Base-by-base conservation (phyloP, 2,888 invertebrate species). In the Eupithecia vulgata region DNA sequence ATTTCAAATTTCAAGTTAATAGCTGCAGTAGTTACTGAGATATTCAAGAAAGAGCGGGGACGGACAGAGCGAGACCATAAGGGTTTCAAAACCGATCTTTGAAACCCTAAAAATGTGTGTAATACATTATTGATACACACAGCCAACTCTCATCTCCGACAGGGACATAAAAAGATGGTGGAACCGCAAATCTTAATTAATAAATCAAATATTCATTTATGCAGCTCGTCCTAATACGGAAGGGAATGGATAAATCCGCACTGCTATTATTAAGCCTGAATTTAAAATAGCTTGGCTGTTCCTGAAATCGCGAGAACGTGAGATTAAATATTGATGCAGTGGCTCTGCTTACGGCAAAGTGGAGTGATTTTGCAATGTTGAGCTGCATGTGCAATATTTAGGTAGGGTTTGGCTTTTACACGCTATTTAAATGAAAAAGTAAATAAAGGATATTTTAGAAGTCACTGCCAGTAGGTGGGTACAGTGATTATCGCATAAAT, bases 141-240 rank as follows among this genome's bases (percentile, higher is more conserved):
- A 62, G n/a, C 17, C n/a, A 64, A 64, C 5, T 35, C 30, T 61
- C 34, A 5, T n/a, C n/a, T 37, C n/a, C 34, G 4, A 10, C 62
- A 64, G 35, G 34, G 62, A 37, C 35, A 64, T 64, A 35, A 64
- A 64, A 64, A 64, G 62, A 37, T 64, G 62, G 62, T n/a, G 12
- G 34, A 62, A 62, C 35, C 62, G 62, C 37, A n/a, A n/a, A 64
- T 37, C 85, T 86, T 91, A 91, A 91, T 92, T 91, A 91, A 87
- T 87, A 86, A 90, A 91, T 92, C 88, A 90, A 87, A 87, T 88
- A 93, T 92, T 92, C 90, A 92, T 91, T 88, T 91, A 93, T 93
- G 87, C 91, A 86, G 85, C 83, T 79, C 82, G 84, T 82, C 85
- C 83, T 83, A 84, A 86, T 84, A 80, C 81, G 73, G 78, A 81